Conservation (phyloP, 1,140 invertebrate species). For the Dendroctonus ponderosae region DNA sequence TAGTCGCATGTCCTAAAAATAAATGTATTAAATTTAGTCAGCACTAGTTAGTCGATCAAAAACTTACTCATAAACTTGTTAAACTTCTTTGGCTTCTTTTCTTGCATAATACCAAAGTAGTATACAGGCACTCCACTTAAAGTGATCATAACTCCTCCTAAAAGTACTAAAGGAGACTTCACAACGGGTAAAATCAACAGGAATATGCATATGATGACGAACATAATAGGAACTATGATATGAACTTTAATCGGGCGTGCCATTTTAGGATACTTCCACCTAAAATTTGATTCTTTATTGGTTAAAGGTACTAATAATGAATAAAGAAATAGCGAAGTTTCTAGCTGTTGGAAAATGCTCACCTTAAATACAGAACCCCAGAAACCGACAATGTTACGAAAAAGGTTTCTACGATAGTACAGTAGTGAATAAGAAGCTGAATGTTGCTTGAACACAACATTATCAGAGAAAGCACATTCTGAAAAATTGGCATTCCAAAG, state of each 20-base stretch:
- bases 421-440: constrained; percentile 89
- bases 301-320: no score
- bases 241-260: constrained; percentile 73
- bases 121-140: constrained; percentile 86
- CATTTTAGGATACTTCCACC: constrained; percentile 75
- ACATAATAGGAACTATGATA: constrained; percentile 65
- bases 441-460: constrained; percentile 86
- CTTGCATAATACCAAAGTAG: constrained; percentile 73
- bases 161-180: constrained; percentile 75
- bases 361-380: constrained; percentile 80
- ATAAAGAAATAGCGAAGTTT: no score
- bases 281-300: constrained; percentile 50
- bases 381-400: constrained; percentile 88
- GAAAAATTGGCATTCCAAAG: constrained; percentile 35
- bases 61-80: constrained; percentile 66
- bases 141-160: constrained; percentile 84
- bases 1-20: constrained; percentile 62
- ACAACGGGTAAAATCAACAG: constrained; percentile 79
- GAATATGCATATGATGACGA: constrained; percentile 77
- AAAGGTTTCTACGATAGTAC: constrained; percentile 88
- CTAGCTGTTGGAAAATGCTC: background rate
- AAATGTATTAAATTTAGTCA: constrained; percentile 13
- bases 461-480: constrained; percentile 78
- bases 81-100: constrained; percentile 70
- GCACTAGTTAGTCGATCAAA: no score